Percentiles rank a stretch among this genome's conserved stretches.
phyloP scores from a whole-genome alignment of 2,113 vertebrate species.

The Stictonetta naevosa region DNA sequence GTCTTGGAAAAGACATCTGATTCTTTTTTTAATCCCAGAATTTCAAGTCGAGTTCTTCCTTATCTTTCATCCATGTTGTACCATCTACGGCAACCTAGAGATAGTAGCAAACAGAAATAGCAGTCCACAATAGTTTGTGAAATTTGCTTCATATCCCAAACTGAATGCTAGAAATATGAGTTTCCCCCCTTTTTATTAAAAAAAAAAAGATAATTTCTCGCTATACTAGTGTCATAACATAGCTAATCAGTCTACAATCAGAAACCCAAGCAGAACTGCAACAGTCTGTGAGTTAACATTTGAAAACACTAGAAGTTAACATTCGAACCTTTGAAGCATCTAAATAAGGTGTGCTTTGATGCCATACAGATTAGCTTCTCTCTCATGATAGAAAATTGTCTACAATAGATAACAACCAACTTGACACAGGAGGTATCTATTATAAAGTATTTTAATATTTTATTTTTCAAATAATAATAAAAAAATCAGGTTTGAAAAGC shows the following conservation, averaged over 20 bases:
- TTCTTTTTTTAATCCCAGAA: neutral
- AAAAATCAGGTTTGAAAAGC: neutral
- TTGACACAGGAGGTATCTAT: neutral
- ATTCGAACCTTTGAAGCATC: neutral
- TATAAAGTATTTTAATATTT: neutral
- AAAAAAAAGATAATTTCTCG: neutral
- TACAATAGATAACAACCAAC: neutral
- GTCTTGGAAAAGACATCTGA: constrained; percentile 2
- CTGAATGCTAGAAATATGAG: neutral
- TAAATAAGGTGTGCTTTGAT: neutral
- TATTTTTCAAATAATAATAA: neutral
- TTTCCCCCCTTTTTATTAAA: neutral
- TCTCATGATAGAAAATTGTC: neutral
- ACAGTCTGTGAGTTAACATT: neutral
- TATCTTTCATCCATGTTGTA: neutral
- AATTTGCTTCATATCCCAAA: neutral
- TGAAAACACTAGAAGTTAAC: neutral
- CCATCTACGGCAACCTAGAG: neutral
- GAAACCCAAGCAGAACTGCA: neutral
- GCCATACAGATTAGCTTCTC: neutral
- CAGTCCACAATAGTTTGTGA: neutral
- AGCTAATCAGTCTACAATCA: neutral
- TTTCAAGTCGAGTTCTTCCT: neutral
- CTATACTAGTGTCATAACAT: neutral
- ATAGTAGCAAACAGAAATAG: neutral